These are phyloP conservation scores for Caprella mutica DNA, from an alignment of 2,888 invertebrate genomes.

Conservation along the genomic window DNA sequence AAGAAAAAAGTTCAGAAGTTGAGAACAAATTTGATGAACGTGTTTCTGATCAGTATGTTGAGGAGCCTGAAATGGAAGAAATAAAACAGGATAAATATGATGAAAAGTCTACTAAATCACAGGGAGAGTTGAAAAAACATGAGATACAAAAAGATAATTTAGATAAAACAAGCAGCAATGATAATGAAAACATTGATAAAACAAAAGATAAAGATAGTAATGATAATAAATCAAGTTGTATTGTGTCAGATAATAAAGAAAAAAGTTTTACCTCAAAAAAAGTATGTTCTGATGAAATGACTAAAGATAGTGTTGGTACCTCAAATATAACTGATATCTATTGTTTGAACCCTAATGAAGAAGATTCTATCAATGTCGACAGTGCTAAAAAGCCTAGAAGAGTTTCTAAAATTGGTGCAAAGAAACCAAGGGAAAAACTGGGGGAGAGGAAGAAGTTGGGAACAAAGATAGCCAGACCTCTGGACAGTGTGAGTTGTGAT, in stretches of 20 bases:
- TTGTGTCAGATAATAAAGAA: no score
- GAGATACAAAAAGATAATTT: no score
- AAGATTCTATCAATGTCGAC: neutral
- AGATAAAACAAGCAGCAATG: neutral
- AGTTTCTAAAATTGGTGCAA: slow-evolving; percentile 24
- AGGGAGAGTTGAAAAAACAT: no score
- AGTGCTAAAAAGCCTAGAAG: slow-evolving; percentile 1
- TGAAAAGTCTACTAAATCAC: no score
- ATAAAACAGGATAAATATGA: no score
- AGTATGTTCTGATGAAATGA: neutral
- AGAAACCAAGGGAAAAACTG: slow-evolving; percentile 31
- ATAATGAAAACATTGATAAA: neutral
- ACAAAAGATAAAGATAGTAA: neutral
- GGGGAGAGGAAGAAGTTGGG: slow-evolving; percentile 27
- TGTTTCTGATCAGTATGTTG: no score
- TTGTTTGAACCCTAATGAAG: neutral
- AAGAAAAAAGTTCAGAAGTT: neutral
- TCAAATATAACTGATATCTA: neutral
- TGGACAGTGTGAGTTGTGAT: slow-evolving; percentile 22
- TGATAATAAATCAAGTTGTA: neutral
- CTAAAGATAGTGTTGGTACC: neutral
- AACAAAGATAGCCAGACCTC: slow-evolving; percentile 16
- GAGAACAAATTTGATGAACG: neutral
- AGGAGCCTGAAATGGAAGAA: no score
- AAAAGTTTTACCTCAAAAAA: neutral